Evolutionary conservation across 1,140 invertebrate genomes (phyloP), one percentile per base, ranked within the genome.

Genomic region (Ylistrum balloti): DNA sequence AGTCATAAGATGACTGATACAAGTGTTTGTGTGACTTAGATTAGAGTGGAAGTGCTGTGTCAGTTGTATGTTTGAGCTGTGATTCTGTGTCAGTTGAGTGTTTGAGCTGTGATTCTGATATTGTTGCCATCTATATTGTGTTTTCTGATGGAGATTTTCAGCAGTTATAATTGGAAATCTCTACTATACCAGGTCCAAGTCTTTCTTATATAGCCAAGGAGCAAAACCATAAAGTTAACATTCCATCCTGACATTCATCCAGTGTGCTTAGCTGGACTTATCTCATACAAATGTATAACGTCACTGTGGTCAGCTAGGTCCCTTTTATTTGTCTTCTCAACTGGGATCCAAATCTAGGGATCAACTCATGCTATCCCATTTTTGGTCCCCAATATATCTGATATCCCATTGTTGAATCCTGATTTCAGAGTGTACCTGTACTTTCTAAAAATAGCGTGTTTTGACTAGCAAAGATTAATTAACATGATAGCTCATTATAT

Each of bases 151-250:
- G 17, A 74, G n/a, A 17, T 74, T 74, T 28, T 28, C 56, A 74
- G 56, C 56, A 74, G 17, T 74, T 74, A 11, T 48, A 74, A 3
- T 38, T n/a, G 56, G 17, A 74, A 74, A n/a, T n/a, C 17, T 74
- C 22, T 74, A 74, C 56, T 74, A n/a, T 74, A 74, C n/a, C 17
- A 74, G 56, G 56, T 74, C 56, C 22, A 74, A 74, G 56, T 74
- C 56, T 74, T 74, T 74, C 35, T 38, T 5, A 38, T 7, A 38
- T 38, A 38, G 35, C 35, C 56, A 74, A 74, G 56, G 56, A 74
- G 56, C 41, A 45, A 45, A 45, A 45, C 56, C 56, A 74, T 74
- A 9, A 45, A 74, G 56, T 28, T n/a, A 5, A 74, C 56, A 74
- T 74, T 74, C 56, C 56, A 74, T 74, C 56, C 56, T 7, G n/a